phyloP scores from a whole-genome alignment of 1,140 invertebrate genomes.

The Protaetia brevitarsis region DNA sequence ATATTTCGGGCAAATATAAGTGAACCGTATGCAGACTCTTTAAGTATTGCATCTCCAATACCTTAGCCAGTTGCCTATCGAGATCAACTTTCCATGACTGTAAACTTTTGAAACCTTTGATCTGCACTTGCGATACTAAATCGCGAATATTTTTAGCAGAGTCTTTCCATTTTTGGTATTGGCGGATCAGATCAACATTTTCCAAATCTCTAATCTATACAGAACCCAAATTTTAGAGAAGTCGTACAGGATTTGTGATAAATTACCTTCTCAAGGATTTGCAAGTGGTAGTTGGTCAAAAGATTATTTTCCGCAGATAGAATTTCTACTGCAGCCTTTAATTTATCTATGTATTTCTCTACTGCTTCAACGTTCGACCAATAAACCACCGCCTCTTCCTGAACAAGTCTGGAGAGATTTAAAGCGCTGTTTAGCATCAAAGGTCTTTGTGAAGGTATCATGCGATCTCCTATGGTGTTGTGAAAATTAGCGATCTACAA shows the following conservation, averaged over 20 bases:
- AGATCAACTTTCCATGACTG: slow-evolving; percentile 92
- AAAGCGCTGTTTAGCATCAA: slow-evolving; percentile 94
- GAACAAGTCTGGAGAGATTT: slow-evolving; percentile 83
- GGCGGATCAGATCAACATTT: slow-evolving; percentile 70
- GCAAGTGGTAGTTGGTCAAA: slow-evolving; percentile 62
- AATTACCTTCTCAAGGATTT: slow-evolving; percentile 62
- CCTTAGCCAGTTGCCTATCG: slow-evolving; percentile 92
- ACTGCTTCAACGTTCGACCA: slow-evolving; percentile 88
- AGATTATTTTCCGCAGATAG: slow-evolving; percentile 72
- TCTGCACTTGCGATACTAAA: slow-evolving; percentile 68
- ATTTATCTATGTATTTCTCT: slow-evolving; percentile 76
- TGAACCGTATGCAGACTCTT: slow-evolving; percentile 77
- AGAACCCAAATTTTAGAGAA: background rate
- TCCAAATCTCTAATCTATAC: slow-evolving; percentile 54
- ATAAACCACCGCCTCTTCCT: slow-evolving; percentile 84
- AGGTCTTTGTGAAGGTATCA: slow-evolving; percentile 92
- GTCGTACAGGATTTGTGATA: background rate
- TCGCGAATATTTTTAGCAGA: slow-evolving; percentile 67
- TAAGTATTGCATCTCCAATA: slow-evolving; percentile 86
- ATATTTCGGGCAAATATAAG: slow-evolving; percentile 78
- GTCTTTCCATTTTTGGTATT: slow-evolving; percentile 77
- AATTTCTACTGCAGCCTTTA: slow-evolving; percentile 75
- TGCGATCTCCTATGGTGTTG: slow-evolving; percentile 96
- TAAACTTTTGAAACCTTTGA: slow-evolving; percentile 74
- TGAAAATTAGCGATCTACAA: slow-evolving; percentile 92